These are phyloP conservation scores for Oophaga sylvatica DNA, from an alignment of 2,797 vertebrate species.

Conservation along the genomic window DNA sequence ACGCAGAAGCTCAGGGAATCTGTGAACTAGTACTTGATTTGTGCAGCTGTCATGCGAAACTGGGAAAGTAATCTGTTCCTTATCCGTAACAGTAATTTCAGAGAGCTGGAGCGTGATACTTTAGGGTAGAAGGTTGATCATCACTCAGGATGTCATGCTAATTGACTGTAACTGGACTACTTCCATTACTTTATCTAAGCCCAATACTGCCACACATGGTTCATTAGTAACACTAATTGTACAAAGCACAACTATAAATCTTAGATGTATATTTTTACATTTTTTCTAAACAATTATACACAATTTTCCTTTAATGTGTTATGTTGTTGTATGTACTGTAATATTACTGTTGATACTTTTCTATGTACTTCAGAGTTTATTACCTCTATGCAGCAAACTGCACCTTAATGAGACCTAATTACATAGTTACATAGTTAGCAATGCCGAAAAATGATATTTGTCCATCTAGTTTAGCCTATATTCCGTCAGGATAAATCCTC, in stretches of 20 bases:
- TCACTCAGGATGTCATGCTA: constrained; percentile 10
- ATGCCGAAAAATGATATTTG: too few species aligned
- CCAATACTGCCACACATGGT: background rate
- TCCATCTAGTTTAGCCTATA: too few species aligned
- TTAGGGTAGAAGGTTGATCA: background rate
- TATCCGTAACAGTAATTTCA: constrained; percentile 9
- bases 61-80: constrained; percentile 10
- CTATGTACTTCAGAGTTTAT: too few species aligned
- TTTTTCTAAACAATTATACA: background rate
- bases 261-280: background rate
- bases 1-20: background rate
- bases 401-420: too few species aligned
- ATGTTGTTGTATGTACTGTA: too few species aligned
- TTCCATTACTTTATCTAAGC: background rate
- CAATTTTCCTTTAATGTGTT: too few species aligned
- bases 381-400: too few species aligned
- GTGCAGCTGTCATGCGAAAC: background rate
- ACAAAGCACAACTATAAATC: background rate
- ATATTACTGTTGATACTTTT: too few species aligned
- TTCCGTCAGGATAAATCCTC: too few species aligned
- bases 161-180: constrained; percentile 19
- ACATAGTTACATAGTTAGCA: too few species aligned
- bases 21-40: constrained; percentile 1
- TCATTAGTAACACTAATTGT: background rate
- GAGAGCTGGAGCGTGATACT: constrained; percentile 6